Base-by-base conservation (phyloP, 1,140 invertebrate genomes). In the Penaeus japonicus region DNA sequence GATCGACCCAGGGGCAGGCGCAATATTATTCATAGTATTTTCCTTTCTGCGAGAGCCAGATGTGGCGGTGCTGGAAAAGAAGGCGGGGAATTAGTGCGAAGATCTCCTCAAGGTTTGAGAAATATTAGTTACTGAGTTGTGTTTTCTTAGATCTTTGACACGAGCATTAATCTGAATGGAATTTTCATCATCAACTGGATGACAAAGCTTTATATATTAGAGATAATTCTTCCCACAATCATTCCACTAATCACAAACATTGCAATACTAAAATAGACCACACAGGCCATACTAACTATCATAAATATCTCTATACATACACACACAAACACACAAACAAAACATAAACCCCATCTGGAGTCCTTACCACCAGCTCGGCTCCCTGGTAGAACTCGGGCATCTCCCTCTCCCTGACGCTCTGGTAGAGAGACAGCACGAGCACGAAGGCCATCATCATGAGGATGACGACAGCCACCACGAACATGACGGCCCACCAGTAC, bases 21-120 rank as follows among this genome's bases (percentile, higher is more conserved):
- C 75, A 55, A 27, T 83, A 53, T 65, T 88, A 88, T 35, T 88
- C 86, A n/a, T 73, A 88, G 62, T 88, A 88, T 30, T 88, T 88
- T 27, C 86, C 86, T 24, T 88, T 88, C 57, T 88, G 86, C 17
- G 86, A 88, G n/a, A 88, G 65, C 86, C 86, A 88, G 86, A 88
- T 88, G 86, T 88, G 86, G 80, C 86, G 86, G 54, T 88, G 86
- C 86, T 88, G 86, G 17, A 30, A 55, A 27, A 27, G 62, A 77
- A 27, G 35, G 57, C 22, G 18, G 17, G 15, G 47, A n/a, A n/a
- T 47, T 10, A 47, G 47, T 47, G 47, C 47, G 10, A 7, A 15
- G 47, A 0, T 39, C 39, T 10, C 4, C 4, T 4, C 39, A 39
- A 39, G 39, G 39, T 1, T 39, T 39, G 4, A 39, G 39, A n/a